Conservation (phyloP, 2,888 invertebrate genomes). For the Pharmacophagus antenor region DNA sequence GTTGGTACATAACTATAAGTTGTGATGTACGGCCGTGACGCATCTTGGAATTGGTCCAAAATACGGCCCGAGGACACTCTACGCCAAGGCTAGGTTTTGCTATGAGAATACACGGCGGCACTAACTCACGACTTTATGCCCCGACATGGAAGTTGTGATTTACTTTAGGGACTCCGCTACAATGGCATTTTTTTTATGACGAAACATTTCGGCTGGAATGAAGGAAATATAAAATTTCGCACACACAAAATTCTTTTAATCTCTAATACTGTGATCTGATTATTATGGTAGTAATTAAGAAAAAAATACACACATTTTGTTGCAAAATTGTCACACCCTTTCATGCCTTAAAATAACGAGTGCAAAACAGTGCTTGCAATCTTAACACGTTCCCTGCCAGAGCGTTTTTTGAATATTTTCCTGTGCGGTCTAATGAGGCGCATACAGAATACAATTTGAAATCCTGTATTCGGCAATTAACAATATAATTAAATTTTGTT, state of each 20-base stretch:
- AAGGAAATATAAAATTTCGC: neutral
- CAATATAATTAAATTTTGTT: too few relatives aligned
- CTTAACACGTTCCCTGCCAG: too few relatives aligned
- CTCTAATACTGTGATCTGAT: too few relatives aligned
- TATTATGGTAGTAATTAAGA: too few relatives aligned
- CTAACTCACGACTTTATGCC: slow-evolving; percentile 25
- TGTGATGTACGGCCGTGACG: slow-evolving; percentile 38
- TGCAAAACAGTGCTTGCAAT: too few relatives aligned
- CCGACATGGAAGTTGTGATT: slow-evolving; percentile 18
- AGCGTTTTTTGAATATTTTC: too few relatives aligned
- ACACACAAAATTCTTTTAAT: neutral
- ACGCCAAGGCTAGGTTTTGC: slow-evolving; percentile 49
- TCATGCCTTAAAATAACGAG: too few relatives aligned
- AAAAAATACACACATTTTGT: too few relatives aligned
- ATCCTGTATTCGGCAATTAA: too few relatives aligned
- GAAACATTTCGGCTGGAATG: neutral
- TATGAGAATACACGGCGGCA: slow-evolving; percentile 42
- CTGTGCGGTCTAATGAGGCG: too few relatives aligned
- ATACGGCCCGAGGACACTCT: slow-evolving; percentile 36
- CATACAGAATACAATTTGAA: too few relatives aligned
- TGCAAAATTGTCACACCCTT: too few relatives aligned
- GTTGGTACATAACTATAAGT: slow-evolving; percentile 28
- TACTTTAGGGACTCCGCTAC: neutral
- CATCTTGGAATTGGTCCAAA: slow-evolving; percentile 56
- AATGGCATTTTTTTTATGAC: neutral